These are phyloP conservation scores for Agapostemon virescens DNA, from an alignment of 2,888 invertebrate species.

Conservation along the genomic window DNA sequence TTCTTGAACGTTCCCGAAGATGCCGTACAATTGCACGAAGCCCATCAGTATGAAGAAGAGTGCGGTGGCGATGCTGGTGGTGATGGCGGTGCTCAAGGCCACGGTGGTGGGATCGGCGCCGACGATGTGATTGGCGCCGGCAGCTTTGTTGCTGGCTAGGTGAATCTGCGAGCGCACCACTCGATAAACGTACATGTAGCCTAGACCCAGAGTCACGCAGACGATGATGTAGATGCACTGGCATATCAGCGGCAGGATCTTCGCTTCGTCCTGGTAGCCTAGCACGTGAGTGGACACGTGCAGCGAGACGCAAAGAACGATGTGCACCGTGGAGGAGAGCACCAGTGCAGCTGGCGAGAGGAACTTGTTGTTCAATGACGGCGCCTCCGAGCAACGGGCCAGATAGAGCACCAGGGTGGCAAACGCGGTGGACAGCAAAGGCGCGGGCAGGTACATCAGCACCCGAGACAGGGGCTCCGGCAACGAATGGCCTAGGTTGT, in stretches of 20 bases:
- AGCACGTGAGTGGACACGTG: constrained; percentile 83
- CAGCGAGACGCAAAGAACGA: constrained; percentile 89
- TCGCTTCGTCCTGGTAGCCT: constrained; percentile 79
- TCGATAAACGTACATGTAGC: constrained; percentile 92
- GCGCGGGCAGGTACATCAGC: constrained; percentile 91
- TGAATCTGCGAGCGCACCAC: constrained; percentile 90
- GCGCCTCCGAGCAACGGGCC: constrained; percentile 90
- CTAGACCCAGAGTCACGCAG: constrained; percentile 90
- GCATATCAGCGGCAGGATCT: constrained; percentile 88
- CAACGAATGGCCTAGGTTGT: constrained; percentile 91
- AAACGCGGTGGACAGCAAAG: constrained; percentile 93
- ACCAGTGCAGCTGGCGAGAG: constrained; percentile 90
- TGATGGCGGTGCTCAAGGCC: constrained; percentile 91
- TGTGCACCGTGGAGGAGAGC: constrained; percentile 89
- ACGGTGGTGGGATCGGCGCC: constrained; percentile 82
- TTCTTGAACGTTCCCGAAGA: constrained; percentile 83
- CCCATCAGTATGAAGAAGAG: constrained; percentile 91
- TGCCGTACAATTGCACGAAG: constrained; percentile 91
- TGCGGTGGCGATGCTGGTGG: constrained; percentile 93
- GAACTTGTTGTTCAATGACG: constrained; percentile 85
- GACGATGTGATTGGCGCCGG: constrained; percentile 85
- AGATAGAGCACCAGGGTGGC: constrained; percentile 92
- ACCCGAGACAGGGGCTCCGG: constrained; percentile 90
- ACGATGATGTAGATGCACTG: constrained; percentile 93
- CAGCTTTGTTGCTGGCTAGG: constrained; percentile 75